Base-by-base conservation (phyloP, 2,888 invertebrate species). In the Tiliacea aurago region DNA sequence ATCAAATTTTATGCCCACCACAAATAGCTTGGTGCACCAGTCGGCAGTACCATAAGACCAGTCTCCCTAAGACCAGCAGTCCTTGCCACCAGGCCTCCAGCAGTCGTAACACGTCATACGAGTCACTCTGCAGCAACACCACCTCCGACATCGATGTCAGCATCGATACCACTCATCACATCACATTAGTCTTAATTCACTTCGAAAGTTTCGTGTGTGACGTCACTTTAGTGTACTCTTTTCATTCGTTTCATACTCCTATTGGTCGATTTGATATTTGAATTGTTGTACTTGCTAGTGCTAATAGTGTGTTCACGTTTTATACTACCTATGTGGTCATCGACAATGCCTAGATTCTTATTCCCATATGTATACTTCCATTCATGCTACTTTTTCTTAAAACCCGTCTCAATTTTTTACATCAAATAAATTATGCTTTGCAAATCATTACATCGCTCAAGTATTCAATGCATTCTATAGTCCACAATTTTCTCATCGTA, bases 71-170 rank as follows among this genome's bases (percentile, higher is more conserved):
- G 87, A 96, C 86, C 80, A 97, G 92, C 65, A 96, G 89, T 2
- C 95, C 95, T 82, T 96, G 95, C 90, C 97, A 96, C 92, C 96
- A 97, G 51, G 95, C 95, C 81, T 97, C 97, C 80, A 97, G 89
- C 47, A 96, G 88, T 9, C 94, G 92, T 47, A 96, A 90, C 56
- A 96, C 90, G 58, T 96, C 95, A 66, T 95, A 90, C 51, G 95
- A 94, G 87, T 97, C 96, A 91, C 96, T 94, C 86, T 88, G 88
- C 74, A 94, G 77, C 76, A 95, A 89, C 63, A 94, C 82, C 47
- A 92, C 90, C 78, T 89, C 92, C 59, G 92, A 91, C 91, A 93
- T 90, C 79, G 91, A 91, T 64, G 89, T 89, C 76, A 90, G 86
- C 91, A 93, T 91, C 81, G 88, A 85, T 63, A 73, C 71, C 80